phyloP scores from a whole-genome alignment of 92 coral and sea anemone species.

The Epizoanthus ramosus region DNA sequence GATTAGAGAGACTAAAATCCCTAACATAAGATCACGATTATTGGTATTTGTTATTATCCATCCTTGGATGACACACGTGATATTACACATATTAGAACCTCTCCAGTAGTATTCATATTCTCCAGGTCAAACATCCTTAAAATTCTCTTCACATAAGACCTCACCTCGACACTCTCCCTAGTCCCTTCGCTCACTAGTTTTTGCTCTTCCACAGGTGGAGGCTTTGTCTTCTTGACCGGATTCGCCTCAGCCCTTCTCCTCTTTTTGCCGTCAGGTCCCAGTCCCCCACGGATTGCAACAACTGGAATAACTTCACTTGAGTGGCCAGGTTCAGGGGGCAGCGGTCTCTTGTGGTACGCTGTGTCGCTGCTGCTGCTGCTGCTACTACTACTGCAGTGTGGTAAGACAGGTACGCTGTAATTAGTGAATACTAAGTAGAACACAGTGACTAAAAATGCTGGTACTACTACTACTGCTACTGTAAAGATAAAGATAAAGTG shows the following conservation, averaged over 20 bases:
- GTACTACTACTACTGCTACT: too few relatives aligned
- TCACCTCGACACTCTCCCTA: conserved; percentile 17
- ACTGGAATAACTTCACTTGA: conserved; percentile 10
- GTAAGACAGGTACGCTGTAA: not conserved
- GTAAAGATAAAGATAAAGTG: too few relatives aligned
- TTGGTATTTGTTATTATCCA: too few relatives aligned
- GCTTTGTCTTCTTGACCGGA: not conserved
- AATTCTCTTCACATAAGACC: not conserved
- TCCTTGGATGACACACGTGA: too few relatives aligned
- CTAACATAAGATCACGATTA: too few relatives aligned
- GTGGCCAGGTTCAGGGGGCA: not conserved
- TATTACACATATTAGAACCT: too few relatives aligned
- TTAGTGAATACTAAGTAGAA: too few relatives aligned
- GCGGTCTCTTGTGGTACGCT: not conserved
- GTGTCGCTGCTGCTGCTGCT: conserved; percentile 14
- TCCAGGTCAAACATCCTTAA: not conserved
- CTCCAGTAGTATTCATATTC: not conserved
- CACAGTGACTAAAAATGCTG: too few relatives aligned
- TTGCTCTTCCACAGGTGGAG: not conserved
- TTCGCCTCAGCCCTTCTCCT: conserved; percentile 16
- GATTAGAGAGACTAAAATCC: too few relatives aligned
- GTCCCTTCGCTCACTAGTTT: not conserved
- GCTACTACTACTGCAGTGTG: not conserved
- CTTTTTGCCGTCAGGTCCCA: conserved; percentile 12
- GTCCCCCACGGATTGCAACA: conserved; percentile 17